phyloP scores from a whole-genome alignment of 92 coral and sea anemone species.

The Siderastrea siderea region DNA sequence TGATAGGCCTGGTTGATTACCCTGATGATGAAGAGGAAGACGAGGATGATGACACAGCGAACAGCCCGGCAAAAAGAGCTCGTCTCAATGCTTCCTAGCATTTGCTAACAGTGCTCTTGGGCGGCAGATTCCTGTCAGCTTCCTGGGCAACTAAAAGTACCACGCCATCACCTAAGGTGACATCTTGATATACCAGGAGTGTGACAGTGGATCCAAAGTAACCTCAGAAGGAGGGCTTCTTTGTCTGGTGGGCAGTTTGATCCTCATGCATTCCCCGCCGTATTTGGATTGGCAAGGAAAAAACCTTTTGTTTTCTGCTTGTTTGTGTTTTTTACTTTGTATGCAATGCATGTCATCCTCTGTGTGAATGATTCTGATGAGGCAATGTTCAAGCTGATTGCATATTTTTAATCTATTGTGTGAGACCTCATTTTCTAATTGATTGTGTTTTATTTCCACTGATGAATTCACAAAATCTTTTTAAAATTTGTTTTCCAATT shows the following conservation, averaged over 20 bases:
- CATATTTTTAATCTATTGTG: no score
- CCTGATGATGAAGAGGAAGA: conserved; percentile 98
- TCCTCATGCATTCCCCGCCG: background rate
- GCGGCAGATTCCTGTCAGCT: background rate
- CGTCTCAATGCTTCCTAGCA: conserved; percentile 93
- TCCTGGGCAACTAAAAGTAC: background rate
- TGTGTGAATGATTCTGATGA: no score
- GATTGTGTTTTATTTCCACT: background rate
- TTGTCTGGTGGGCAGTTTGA: conserved; percentile 18
- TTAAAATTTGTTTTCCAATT: background rate
- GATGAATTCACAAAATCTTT: background rate
- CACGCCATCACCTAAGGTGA: background rate
- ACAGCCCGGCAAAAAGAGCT: conserved; percentile 92
- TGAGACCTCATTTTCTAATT: no score
- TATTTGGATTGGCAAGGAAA: background rate
- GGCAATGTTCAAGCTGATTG: no score
- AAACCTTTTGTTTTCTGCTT: background rate
- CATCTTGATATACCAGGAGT: conserved; percentile 15
- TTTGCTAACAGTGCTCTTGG: conserved; percentile 3
- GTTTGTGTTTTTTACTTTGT: background rate
- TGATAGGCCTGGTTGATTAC: conserved; percentile 79
- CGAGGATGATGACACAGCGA: conserved; percentile 78
- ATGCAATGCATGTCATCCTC: background rate
- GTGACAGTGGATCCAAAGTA: conserved; percentile 1
- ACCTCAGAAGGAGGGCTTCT: background rate